Evolutionary conservation across 2,888 invertebrate genomes (phyloP), one percentile per base, ranked within the genome.

Genomic region (Theretra japonica): DNA sequence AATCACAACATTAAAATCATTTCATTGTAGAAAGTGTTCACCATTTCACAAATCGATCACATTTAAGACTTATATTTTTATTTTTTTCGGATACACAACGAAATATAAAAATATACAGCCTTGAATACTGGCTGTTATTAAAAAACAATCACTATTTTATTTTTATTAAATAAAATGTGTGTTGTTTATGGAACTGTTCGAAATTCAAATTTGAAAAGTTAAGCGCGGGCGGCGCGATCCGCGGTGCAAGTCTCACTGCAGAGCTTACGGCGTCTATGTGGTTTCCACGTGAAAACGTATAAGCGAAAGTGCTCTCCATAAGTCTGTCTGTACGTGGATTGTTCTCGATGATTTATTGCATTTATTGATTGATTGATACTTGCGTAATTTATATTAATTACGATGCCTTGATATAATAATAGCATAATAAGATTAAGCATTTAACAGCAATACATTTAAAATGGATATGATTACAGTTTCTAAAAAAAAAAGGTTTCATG

Each of bases 301-400:
- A 70, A 85, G 91, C 92, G 93, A 93, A 93, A 93, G 93, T 93
- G 83, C 74, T 79, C 77, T 25, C 70, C 71, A 76, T 79, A 62
- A 65, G 65, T 41, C 56, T 11, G 56, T 41, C 19, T 58, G 50
- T 50, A 21, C 33, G 68, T 60, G 50, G 59, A 48, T 65, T 41
- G 41, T 48, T 65, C 48, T 41, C 65, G 56, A 56, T n/a, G n/a
- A 17, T 53, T 19, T 71, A 41, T 23, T 33, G 1, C 30, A 30
- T 7, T 62, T 56, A 70, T 70, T 56, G 56, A 71, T 71, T 65
- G 41, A 23, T 21, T 19, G 23, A 56, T 30, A 62, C 41, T 33
- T 25, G 11, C 17, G 17, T n/a, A 21, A 62, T 30, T 6, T 7
- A 19, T 25, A 33, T 23, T 58, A 15, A 21, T 58, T 58, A 15